Percentiles rank a stretch among this genome's conserved stretches.
Conservation (phyloP, 2,797 vertebrate genomes). For the Sebastolobus alascanus region DNA sequence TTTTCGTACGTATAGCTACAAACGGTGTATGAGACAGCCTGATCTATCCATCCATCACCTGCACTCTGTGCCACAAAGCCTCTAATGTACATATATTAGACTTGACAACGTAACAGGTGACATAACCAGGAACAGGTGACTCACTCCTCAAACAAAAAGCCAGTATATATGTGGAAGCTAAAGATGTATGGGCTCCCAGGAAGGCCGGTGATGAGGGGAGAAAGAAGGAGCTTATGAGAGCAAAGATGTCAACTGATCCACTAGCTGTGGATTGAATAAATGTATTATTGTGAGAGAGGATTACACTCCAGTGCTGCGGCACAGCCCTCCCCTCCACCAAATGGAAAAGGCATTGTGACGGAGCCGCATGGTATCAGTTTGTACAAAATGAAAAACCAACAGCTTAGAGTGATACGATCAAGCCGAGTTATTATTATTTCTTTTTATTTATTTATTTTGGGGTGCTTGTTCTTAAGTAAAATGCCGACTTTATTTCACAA, state of each 20-base stretch:
- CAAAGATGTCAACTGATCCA: slow-evolving; percentile 66
- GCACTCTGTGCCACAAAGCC: background rate
- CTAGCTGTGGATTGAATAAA: slow-evolving; percentile 65
- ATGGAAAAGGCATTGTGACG: slow-evolving; percentile 60
- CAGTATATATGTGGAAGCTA: background rate
- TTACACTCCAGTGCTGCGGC: slow-evolving; percentile 59
- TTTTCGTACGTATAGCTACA: too few relatives aligned
- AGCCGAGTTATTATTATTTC: slow-evolving; percentile 67
- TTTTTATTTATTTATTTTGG: slow-evolving; percentile 27
- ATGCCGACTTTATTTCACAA: slow-evolving; percentile 44
- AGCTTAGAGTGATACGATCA: slow-evolving; percentile 76
- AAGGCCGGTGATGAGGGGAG: slow-evolving; percentile 20
- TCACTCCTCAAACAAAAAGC: slow-evolving; percentile 27
- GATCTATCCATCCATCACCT: too few relatives aligned
- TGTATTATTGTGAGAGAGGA: slow-evolving; percentile 72
- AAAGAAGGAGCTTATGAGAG: slow-evolving; percentile 60
- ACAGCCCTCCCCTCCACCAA: slow-evolving; percentile 15
- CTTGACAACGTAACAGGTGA: slow-evolving; percentile 20
- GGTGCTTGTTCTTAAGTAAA: slow-evolving; percentile 44
- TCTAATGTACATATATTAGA: slow-evolving; percentile 24
- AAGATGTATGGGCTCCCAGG: slow-evolving; percentile 8
- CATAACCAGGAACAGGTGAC: slow-evolving; percentile 46
- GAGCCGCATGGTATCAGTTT: slow-evolving; percentile 51
- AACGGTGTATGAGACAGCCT: too few relatives aligned
- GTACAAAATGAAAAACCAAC: slow-evolving; percentile 74